Evolutionary conservation across 2,797 vertebrate species (phyloP).

Genomic region (Clamator glandarius): DNA sequence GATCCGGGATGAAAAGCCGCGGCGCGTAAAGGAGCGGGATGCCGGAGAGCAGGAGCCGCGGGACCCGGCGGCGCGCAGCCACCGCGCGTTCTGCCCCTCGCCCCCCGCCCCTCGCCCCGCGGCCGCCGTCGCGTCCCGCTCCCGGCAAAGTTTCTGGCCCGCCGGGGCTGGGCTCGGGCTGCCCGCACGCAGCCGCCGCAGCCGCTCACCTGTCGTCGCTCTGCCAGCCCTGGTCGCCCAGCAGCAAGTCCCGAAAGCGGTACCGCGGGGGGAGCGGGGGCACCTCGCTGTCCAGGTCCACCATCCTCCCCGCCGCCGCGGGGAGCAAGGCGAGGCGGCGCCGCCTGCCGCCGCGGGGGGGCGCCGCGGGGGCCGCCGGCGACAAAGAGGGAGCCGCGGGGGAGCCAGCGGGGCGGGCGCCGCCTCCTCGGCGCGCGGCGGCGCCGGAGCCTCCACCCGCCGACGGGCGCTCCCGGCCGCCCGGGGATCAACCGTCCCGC

Average conservation of each 20-base stretch:
- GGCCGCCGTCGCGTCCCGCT: neutral
- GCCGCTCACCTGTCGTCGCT: constrained; percentile 83
- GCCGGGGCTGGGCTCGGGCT: neutral
- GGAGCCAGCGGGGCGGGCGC: no score
- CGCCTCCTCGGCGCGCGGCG: no score
- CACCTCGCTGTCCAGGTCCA: constrained; percentile 83
- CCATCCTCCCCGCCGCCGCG: constrained; percentile 74
- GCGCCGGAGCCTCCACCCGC: no score
- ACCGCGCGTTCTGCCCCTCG: no score
- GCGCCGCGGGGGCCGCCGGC: no score
- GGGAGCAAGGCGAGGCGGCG: no score
- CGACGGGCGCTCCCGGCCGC: no score
- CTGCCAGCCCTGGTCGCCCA: constrained; percentile 84
- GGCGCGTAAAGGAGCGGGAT: neutral
- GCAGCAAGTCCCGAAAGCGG: constrained; percentile 82
- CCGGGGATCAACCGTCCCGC: no score
- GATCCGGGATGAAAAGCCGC: neutral
- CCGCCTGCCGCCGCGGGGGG: no score
- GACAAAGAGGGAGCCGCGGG: no score
- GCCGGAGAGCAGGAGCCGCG: no score
- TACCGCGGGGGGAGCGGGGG: constrained; percentile 83
- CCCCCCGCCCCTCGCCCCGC: neutral
- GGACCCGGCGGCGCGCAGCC: no score
- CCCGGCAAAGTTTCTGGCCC: neutral
- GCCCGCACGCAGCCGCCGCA: neutral